Percentiles rank a stretch among this genome's conserved stretches.
These are phyloP conservation scores for Ceriagrion tenellum DNA, from an alignment of 2,888 invertebrate species.

Conservation along the genomic window DNA sequence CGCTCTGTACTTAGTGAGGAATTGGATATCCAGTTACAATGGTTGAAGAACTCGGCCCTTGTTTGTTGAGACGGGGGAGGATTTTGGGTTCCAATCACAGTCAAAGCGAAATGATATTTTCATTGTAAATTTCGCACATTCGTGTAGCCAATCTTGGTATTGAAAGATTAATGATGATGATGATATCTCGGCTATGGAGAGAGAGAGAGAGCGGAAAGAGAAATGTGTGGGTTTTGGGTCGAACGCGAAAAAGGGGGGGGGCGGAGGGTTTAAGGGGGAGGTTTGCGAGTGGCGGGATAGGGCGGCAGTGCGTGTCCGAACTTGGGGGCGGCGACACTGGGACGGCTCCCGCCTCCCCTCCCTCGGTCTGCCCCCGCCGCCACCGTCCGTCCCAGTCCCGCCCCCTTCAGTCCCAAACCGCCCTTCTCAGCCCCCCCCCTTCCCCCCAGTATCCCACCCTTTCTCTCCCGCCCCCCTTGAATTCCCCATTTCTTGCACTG, in stretches of 20 bases:
- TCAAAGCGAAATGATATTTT: too few species aligned
- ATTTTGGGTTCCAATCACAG: too few species aligned
- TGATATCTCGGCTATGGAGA: too few species aligned
- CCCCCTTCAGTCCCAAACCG: neutral
- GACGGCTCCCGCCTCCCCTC: neutral
- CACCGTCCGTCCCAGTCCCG: too few species aligned
- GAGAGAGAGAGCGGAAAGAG: too few species aligned
- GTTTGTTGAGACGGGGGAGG: too few species aligned
- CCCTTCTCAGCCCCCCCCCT: neutral
- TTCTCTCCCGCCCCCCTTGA: neutral
- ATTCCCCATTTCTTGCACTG: neutral
- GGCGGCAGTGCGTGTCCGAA: constrained; percentile 28
- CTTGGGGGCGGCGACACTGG: neutral
- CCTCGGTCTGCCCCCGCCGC: neutral
- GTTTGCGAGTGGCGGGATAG: neutral
- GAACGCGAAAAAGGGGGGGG: neutral
- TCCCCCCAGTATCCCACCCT: neutral
- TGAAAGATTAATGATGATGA: too few species aligned
- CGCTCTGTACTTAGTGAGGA: too few species aligned
- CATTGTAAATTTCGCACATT: neutral
- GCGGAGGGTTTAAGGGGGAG: neutral
- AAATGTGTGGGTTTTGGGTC: neutral
- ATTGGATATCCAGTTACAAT: too few species aligned
- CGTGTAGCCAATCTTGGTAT: too few species aligned
- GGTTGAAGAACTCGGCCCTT: too few species aligned